Conservation (phyloP, 2,888 invertebrate species). For the Drosophila diplacantha region DNA sequence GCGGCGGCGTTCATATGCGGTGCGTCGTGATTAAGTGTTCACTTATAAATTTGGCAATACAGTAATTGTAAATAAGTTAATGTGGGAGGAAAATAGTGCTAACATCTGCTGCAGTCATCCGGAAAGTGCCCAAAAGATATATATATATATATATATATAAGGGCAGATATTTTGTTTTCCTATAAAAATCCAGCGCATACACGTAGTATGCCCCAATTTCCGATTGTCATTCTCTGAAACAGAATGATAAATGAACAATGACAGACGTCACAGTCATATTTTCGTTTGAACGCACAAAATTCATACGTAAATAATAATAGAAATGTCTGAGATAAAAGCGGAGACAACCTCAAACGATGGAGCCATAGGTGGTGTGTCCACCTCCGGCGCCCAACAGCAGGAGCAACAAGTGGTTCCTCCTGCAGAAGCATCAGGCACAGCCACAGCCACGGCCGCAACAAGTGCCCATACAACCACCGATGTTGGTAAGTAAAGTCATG, state of each 20-base stretch:
- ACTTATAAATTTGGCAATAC: slow-evolving; percentile 2
- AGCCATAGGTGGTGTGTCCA: not conserved
- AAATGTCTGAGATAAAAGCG: slow-evolving; percentile 30
- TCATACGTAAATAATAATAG: slow-evolving; percentile 7
- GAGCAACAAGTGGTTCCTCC: slow-evolving; percentile 3
- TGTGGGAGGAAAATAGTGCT: not conserved
- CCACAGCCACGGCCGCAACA: slow-evolving; percentile 9
- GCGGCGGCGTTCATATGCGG: not conserved
- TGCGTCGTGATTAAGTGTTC: slow-evolving; percentile 7
- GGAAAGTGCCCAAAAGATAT: not conserved
- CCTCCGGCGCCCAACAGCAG: slow-evolving; percentile 7
- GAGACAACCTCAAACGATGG: slow-evolving; percentile 5
- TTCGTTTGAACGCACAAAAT: slow-evolving; percentile 19
- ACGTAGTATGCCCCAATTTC: slow-evolving; percentile 15
- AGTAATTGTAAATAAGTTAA: slow-evolving; percentile 4
- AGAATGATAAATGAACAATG: slow-evolving; percentile 9
- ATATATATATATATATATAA: no score
- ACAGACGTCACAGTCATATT: slow-evolving; percentile 6
- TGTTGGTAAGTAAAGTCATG: slow-evolving; percentile 3
- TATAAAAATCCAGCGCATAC: slow-evolving; percentile 9
- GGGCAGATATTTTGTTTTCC: no score
- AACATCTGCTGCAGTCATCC: not conserved
- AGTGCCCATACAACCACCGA: not conserved
- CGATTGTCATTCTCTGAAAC: slow-evolving; percentile 18
- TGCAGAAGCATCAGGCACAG: not conserved